Base-by-base conservation (phyloP, 2,113 vertebrate genomes). In the Eretmochelys imbricata region DNA sequence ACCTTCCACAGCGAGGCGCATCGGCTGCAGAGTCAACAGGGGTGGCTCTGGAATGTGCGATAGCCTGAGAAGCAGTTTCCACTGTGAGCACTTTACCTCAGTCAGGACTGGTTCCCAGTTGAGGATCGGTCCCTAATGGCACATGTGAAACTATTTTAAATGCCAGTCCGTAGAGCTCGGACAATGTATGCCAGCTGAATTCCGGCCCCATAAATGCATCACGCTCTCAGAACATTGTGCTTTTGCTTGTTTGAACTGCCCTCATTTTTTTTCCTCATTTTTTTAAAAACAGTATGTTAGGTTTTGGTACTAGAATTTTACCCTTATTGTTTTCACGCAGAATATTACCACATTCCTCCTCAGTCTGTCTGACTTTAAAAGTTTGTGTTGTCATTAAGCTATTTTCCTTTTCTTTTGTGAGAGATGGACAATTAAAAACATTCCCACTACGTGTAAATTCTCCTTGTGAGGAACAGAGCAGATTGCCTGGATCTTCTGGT, bases 401-500 rank as follows among this genome's bases (percentile, higher is more conserved):
- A 96, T 96, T 97, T 97, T 95, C 93, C 82, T 96, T 95, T 93
- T 82, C 50, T 96, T 97, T 98, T 97, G 97, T 97, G 94, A 97
- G 96, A 97, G 96, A 98, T 53, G 91, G 94, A 97, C 96, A 97
- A 98, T 97, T 97, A 96, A 98, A 98, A 97, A 95, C 97, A 97
- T 96, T 97, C 94, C 92, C 88, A 94, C 94, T 97, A 97, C 97
- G 97, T 98, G 97, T 96, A 97, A 98, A 98, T 98, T 97, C 97
- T 98, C 97, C 98, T 98, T 98, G 95, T 97, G 97, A 98, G 97
- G 97, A 98, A 97, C 89, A 24, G 96, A 98, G 97, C 98, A 98
- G 98, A 98, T 98, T 98, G 98, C 89, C 98, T 98, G 98, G 98
- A 98, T 98, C 98, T 95, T 98, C 98, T 95, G 96, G 95, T 92